Evolutionary conservation across 2,113 vertebrate genomes (phyloP), one percentile per base, ranked within the genome.

Genomic region (Poeciliopsis occidentalis): DNA sequence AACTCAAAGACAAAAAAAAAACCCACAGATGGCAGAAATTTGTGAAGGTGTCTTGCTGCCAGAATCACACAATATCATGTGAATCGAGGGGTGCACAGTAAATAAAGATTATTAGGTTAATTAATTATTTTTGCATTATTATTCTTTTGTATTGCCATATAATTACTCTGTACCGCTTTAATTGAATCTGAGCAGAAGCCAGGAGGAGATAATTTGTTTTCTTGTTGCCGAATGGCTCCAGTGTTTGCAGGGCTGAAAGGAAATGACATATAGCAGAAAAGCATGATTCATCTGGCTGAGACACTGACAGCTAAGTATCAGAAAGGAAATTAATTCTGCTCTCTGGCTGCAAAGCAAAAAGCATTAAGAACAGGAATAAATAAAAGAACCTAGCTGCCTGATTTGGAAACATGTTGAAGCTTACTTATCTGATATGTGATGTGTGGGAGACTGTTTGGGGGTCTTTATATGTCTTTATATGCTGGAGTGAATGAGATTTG

Each of bases 71-170:
- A 92, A 91, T 95, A 37, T 94, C 95, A 95, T 94, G 83, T 94
- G 93, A 95, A 94, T 37, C 93, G 92, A 93, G 34, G 94, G 91
- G 93, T 95, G 95, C 70, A n/a, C 51, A 82, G 74, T 85, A 87
- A 97, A 99, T 97, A 97, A 97, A 96, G 95, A 98, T 95, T 95
- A 98, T 97, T 96, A 96, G 95, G 95, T 96, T 96, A 96, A 98
- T 98, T 94, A 95, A 97, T 97, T 96, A 97, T 97, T 97, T 74
- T 97, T 96, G 93, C 96, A 96, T 97, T 96, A 97, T 97, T 96
- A 96, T 95, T 97, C 96, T 94, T 96, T 98, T 97, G 95, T 98
- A 95, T 94, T 94, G 95, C 94, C 92, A 92, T 95, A 95, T 98
- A 97, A 98, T 98, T 97, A 95, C 96, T 94, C 94, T 95, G 93